Conservation (phyloP, 2,888 invertebrate genomes). For the Rhagonycha lutea region DNA sequence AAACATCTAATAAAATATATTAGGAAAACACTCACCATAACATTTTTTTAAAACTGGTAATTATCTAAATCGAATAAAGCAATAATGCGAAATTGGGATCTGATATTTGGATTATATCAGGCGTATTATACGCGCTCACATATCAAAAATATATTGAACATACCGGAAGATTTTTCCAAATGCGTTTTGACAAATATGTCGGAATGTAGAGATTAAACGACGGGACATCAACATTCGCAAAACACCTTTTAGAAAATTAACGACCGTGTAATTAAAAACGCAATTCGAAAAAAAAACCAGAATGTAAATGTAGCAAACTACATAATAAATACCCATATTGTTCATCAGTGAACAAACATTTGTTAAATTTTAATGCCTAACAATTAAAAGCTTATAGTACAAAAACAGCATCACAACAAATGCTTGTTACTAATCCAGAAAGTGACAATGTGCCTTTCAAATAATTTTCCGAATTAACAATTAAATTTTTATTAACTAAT, state of each 20-base stretch:
- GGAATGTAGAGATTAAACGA: neutral
- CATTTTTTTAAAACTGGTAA: too few species aligned
- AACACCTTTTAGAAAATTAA: neutral
- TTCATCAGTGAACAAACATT: neutral
- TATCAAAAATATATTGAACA: neutral
- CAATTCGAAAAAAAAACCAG: neutral
- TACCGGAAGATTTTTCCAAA: neutral
- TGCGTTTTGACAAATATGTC: neutral
- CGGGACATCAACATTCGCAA: neutral
- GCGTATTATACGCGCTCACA: neutral
- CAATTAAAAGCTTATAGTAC: neutral
- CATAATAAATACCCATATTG: neutral
- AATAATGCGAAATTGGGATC: neutral
- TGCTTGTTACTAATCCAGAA: neutral
- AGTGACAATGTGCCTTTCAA: neutral
- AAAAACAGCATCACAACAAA: neutral
- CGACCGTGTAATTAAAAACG: neutral
- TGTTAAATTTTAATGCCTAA: neutral
- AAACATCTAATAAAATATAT: too few species aligned
- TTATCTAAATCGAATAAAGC: neutral
- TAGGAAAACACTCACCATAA: neutral
- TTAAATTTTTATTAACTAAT: neutral
- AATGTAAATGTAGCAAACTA: neutral
- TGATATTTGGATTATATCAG: neutral
- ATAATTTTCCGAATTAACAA: constrained; percentile 2